A percentile compares a stretch with the other conserved stretches of the same genome.
Conservation (phyloP, 2,797 vertebrate species). For the Anolis apletophallus region DNA sequence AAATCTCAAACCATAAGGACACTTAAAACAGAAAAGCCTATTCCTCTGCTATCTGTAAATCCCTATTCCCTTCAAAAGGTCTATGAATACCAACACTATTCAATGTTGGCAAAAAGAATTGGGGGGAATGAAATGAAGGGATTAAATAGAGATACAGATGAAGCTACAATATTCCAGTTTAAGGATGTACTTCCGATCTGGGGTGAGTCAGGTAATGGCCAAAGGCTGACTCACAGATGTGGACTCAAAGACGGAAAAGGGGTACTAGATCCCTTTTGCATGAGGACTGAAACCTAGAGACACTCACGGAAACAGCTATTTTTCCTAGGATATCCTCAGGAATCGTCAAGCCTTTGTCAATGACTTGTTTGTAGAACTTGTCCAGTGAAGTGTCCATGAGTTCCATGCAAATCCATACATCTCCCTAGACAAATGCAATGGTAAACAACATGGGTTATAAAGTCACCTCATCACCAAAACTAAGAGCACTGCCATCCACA, state of each 20-base stretch:
- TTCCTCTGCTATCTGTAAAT: background rate
- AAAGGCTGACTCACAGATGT: accelerated
- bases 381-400: conserved; percentile 99
- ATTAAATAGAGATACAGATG: background rate
- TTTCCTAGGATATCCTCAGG: conserved; percentile 98
- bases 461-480: background rate
- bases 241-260: conserved; percentile 5
- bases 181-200: background rate
- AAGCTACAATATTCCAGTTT: background rate
- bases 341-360: conserved; percentile 93
- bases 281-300: background rate
- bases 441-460: background rate
- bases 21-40: background rate
- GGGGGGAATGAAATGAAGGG: no score
- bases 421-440: conserved; percentile 81
- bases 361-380: conserved; percentile 98
- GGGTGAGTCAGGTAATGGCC: background rate
- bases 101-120: no score
- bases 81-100: no score
- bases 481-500: background rate
- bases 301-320: conserved; percentile 95
- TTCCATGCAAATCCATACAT: conserved; percentile 99
- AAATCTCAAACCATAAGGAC: background rate
- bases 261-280: background rate
- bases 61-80: no score